These are phyloP conservation scores for Melanogrammus aeglefinus DNA, from an alignment of 2,797 vertebrate genomes.

Conservation along the genomic window DNA sequence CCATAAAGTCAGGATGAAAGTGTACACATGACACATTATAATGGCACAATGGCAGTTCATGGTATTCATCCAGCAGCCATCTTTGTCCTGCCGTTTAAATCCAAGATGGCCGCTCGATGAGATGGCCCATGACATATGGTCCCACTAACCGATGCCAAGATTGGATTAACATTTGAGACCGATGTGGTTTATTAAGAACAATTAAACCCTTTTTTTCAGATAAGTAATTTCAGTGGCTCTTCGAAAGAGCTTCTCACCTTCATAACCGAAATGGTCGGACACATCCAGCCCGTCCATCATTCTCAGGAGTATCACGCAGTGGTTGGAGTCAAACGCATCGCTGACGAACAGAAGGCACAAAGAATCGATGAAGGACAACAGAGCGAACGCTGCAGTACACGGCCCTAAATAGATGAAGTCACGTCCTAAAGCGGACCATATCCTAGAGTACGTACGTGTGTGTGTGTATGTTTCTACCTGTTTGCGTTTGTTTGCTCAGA, in stretches of 20 bases:
- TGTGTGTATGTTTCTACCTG: too few species aligned
- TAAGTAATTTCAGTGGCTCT: neutral
- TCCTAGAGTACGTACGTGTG: too few species aligned
- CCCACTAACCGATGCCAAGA: neutral
- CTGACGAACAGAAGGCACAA: slow-evolving; percentile 41
- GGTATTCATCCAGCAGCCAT: neutral
- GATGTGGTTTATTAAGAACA: neutral
- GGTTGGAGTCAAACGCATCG: slow-evolving; percentile 74
- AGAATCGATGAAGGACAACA: neutral
- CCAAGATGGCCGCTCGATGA: neutral
- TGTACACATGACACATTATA: neutral
- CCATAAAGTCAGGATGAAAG: too few species aligned
- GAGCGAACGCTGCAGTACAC: neutral
- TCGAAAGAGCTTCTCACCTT: slow-evolving; percentile 54
- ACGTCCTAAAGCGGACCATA: too few species aligned
- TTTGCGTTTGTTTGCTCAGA: neutral
- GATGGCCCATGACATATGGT: neutral
- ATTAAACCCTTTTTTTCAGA: neutral
- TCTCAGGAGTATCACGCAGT: slow-evolving; percentile 71
- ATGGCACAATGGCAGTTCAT: neutral
- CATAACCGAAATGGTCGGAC: slow-evolving; percentile 59
- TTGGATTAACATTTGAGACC: neutral
- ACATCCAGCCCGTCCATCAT: slow-evolving; percentile 70
- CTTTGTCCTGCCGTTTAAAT: neutral
- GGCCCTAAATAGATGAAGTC: too few species aligned